Evolutionary conservation across 2,113 vertebrate species (phyloP).

Genomic region (Alethe diademata): DNA sequence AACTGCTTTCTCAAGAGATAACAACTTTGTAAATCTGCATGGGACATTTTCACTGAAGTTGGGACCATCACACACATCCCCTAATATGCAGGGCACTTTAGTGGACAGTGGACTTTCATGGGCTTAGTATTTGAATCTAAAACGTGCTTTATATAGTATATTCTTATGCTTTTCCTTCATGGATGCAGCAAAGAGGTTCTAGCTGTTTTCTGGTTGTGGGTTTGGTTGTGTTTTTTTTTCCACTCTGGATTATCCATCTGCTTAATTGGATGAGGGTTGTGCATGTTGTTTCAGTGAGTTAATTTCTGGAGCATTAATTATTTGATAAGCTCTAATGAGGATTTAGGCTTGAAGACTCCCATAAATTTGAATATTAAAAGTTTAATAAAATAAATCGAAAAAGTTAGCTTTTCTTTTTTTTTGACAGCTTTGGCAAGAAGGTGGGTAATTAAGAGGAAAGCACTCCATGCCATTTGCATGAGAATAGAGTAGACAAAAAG

Average conservation of each 20-base stretch:
- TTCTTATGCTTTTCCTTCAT: not conserved
- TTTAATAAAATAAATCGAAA: constrained; percentile 48
- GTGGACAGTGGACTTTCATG: not conserved
- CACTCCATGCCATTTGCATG: constrained; percentile 40
- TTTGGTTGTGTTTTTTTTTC: not conserved
- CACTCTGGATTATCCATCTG: constrained; percentile 23
- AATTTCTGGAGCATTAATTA: constrained; percentile 55
- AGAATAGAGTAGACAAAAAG: constrained; percentile 1
- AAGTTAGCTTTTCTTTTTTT: constrained; percentile 11
- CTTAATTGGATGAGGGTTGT: constrained; percentile 29
- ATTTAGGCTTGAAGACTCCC: constrained; percentile 35
- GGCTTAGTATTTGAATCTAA: not conserved
- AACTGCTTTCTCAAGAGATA: not conserved
- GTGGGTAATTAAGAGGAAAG: constrained; percentile 24
- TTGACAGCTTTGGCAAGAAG: constrained; percentile 30
- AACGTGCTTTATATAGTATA: not conserved
- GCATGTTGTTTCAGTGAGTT: constrained; percentile 30
- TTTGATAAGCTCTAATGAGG: constrained; percentile 47
- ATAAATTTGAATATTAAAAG: constrained; percentile 48
- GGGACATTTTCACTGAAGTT: not conserved
- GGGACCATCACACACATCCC: not conserved
- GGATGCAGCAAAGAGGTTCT: not conserved
- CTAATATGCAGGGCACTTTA: not conserved
- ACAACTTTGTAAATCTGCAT: not conserved
- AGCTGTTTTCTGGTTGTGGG: not conserved